Evolutionary conservation across 2,888 invertebrate species (phyloP).

Genomic region (Lagria hirta): DNA sequence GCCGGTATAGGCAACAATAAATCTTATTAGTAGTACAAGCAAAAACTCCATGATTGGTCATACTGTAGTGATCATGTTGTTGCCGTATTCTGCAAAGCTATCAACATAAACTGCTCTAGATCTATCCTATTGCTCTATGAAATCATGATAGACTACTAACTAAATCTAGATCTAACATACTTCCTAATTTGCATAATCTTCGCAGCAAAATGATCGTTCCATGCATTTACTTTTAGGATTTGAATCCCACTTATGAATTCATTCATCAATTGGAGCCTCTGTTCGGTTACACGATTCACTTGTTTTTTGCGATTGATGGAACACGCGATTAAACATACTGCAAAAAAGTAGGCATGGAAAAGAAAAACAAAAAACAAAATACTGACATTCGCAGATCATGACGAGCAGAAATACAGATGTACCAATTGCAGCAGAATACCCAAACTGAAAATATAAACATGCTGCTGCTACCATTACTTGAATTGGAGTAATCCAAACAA

Average conservation of each 20-base stretch:
- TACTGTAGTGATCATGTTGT: too few relatives aligned
- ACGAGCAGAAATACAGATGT: slow-evolving; percentile 57
- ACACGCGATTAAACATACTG: slow-evolving; percentile 43
- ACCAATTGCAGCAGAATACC: slow-evolving; percentile 58
- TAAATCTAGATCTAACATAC: too few relatives aligned
- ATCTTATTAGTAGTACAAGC: too few relatives aligned
- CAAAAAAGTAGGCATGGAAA: not conserved
- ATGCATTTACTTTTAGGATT: slow-evolving; percentile 9
- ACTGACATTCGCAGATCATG: slow-evolving; percentile 55
- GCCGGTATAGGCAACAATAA: too few relatives aligned
- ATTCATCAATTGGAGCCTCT: slow-evolving; percentile 65
- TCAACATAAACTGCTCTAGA: too few relatives aligned
- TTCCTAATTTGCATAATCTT: too few relatives aligned
- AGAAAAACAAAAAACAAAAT: slow-evolving; percentile 2
- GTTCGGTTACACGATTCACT: slow-evolving; percentile 59
- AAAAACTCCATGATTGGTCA: too few relatives aligned
- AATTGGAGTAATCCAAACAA: slow-evolving; percentile 77
- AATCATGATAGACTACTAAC: too few relatives aligned
- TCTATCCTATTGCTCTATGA: too few relatives aligned
- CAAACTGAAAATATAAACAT: slow-evolving; percentile 65
- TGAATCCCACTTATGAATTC: slow-evolving; percentile 7
- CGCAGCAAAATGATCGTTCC: too few relatives aligned
- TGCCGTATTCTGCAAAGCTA: too few relatives aligned
- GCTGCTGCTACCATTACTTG: slow-evolving; percentile 69
- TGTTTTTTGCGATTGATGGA: slow-evolving; percentile 48